Base-by-base conservation (phyloP, 2,888 invertebrate species). In the Willowsia nigromaculata region DNA sequence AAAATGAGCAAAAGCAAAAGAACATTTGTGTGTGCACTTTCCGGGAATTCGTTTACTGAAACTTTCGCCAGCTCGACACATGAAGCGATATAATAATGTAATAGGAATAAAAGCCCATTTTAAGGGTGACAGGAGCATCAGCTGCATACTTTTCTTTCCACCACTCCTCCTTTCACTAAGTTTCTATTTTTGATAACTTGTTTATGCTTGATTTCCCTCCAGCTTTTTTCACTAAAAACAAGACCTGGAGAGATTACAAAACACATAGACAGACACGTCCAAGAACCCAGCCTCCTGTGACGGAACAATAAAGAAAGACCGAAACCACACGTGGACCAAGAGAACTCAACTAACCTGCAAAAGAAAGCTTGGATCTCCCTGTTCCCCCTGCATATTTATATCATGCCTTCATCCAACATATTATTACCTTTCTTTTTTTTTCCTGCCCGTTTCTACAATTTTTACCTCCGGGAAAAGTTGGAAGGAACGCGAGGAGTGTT, bases 401-500 rank as follows among this genome's bases (percentile, higher is more conserved):
- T 65, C 33, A 33, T 30, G 2, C 1, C 15, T 4, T 15, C 27
- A 1, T 1, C 65, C 30, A 65, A 33, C 33, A 30, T 65, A 33
- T 65, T 65, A 65, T 65, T 65, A 65, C 65, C 33, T 65, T 43
- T 6, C 43, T 85, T 85, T 37, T 40, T 53, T 37, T 50, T 68
- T 7, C 85, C 25, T 59, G 59, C 43, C 37, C 81, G 27, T 59
- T 43, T 68, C 37, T 50, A 56, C 88, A 88, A 82, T 88, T 82
- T n/a, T n/a, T 71, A 74, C 88, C 82, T 82, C 53, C 13, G 88
- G 88, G 88, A 88, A 88, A 82, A 82, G 74, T 82, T 81, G 81
- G 74, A 82, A 82, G 71, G 88, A 88, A 88, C 74, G 82, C 59
- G 88, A 88, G 43, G 74, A 85, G 25, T 37, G 82, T 88, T 83